phyloP scores from a whole-genome alignment of 2,113 vertebrate species.

The Nannospalax galili region DNA sequence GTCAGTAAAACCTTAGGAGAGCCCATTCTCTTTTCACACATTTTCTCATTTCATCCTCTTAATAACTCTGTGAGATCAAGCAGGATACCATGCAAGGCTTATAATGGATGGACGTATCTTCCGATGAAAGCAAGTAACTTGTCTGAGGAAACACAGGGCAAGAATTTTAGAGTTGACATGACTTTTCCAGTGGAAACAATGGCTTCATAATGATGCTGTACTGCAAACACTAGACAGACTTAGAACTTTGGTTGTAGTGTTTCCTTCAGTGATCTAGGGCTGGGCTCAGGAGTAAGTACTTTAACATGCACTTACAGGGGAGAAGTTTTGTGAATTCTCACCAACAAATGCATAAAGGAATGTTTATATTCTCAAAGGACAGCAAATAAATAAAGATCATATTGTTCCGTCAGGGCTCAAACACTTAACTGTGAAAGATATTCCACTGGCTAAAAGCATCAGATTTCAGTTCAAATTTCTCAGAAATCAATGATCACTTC shows the following conservation, averaged over 20 bases:
- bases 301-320: neutral
- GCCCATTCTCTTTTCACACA: neutral
- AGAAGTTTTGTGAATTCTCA: neutral
- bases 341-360: neutral
- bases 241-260: neutral
- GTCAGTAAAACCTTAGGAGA: neutral
- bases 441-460: neutral
- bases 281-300: neutral
- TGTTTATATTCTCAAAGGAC: neutral
- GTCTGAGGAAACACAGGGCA: neutral
- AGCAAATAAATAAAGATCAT: neutral
- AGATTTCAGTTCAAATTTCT: conserved; percentile 28
- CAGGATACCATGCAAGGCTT: neutral
- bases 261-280: neutral
- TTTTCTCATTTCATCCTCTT: neutral
- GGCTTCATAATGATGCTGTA: too few relatives aligned
- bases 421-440: neutral
- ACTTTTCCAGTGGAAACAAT: neutral
- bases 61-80: neutral
- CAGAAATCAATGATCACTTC: neutral
- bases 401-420: neutral
- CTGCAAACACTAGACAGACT: neutral
- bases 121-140: neutral
- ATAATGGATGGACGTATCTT: neutral
- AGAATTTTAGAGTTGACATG: neutral